Conservation (phyloP, 1,140 invertebrate species). For the Bilobella aurantiaca region DNA sequence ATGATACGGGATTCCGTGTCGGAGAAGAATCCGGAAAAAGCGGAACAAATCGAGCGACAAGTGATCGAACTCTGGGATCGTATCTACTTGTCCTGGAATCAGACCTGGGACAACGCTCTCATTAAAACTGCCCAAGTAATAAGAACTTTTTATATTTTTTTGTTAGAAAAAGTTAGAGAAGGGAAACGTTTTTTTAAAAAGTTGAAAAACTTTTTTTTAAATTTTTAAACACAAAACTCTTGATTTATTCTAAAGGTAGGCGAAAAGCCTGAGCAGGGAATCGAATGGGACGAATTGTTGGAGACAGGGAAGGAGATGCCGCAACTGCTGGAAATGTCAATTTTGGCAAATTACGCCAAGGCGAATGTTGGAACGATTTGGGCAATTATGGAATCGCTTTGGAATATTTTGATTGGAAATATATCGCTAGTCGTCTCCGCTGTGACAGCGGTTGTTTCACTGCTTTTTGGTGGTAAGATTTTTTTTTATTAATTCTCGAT, state of each 20-base stretch:
- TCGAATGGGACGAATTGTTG: constrained; percentile 31
- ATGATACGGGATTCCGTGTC: constrained; percentile 65
- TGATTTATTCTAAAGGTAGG: not conserved
- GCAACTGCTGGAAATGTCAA: constrained; percentile 62
- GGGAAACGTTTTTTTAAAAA: not conserved
- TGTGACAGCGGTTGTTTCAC: constrained; percentile 70
- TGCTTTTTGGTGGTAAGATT: constrained; percentile 58
- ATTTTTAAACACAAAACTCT: not conserved
- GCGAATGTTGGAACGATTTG: constrained; percentile 85
- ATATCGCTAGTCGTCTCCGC: constrained; percentile 78
- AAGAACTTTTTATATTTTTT: too few species aligned
- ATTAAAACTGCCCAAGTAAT: not conserved
- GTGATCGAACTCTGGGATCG: constrained; percentile 80
- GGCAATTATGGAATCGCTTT: constrained; percentile 82
- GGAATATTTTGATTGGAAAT: constrained; percentile 84
- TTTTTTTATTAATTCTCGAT: too few species aligned
- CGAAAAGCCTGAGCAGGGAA: not conserved
- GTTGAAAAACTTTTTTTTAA: not conserved
- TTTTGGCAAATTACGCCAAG: constrained; percentile 68
- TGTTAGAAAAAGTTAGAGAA: not conserved
- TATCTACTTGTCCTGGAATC: constrained; percentile 31
- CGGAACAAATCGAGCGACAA: constrained; percentile 75
- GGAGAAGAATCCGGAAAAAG: constrained; percentile 69
- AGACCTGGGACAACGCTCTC: constrained; percentile 27
- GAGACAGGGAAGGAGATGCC: constrained; percentile 35